Conservation (phyloP, 1,140 invertebrate genomes). For the Halotydeus destructor region DNA sequence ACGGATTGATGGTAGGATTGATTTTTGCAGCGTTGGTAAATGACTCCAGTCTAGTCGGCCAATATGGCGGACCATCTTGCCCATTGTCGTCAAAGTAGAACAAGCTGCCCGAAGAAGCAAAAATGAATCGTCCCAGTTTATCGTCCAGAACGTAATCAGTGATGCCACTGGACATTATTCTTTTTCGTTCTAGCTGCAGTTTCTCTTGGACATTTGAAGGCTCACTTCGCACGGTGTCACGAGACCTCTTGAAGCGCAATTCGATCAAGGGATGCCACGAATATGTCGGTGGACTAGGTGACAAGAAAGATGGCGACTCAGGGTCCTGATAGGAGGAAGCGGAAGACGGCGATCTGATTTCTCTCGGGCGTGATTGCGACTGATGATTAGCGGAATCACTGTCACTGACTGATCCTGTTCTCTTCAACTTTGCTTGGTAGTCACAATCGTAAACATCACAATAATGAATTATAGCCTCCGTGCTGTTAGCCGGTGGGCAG, state of each 20-base stretch:
- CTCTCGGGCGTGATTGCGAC: not conserved
- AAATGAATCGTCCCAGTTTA: slow-evolving; percentile 57
- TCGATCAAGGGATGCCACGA: slow-evolving; percentile 47
- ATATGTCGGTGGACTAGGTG: slow-evolving; percentile 3
- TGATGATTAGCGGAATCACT: not conserved
- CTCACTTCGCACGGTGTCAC: slow-evolving; percentile 32
- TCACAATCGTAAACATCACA: slow-evolving; percentile 42
- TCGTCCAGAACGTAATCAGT: slow-evolving; percentile 73
- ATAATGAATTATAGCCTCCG: slow-evolving; percentile 69
- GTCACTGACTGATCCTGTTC: not conserved
- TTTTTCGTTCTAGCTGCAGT: slow-evolving; percentile 66
- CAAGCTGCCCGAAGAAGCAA: slow-evolving; percentile 64
- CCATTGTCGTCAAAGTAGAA: slow-evolving; percentile 41
- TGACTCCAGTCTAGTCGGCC: slow-evolving; percentile 21
- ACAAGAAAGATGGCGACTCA: slow-evolving; percentile 1
- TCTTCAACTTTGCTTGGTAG: slow-evolving; percentile 15
- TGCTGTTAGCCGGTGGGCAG: slow-evolving; percentile 52
- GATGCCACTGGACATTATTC: slow-evolving; percentile 74
- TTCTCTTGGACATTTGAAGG: slow-evolving; percentile 74
- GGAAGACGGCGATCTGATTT: not conserved
- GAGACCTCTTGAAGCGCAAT: slow-evolving; percentile 41
- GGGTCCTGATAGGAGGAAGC: no score
- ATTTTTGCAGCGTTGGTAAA: slow-evolving; percentile 40
- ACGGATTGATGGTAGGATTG: slow-evolving; percentile 75
- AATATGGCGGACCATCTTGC: slow-evolving; percentile 16